A percentile compares a stretch with the other conserved stretches of the same genome.
Evolutionary conservation across 1,140 invertebrate genomes (phyloP).

Genomic region (Berghia stephanieae): DNA sequence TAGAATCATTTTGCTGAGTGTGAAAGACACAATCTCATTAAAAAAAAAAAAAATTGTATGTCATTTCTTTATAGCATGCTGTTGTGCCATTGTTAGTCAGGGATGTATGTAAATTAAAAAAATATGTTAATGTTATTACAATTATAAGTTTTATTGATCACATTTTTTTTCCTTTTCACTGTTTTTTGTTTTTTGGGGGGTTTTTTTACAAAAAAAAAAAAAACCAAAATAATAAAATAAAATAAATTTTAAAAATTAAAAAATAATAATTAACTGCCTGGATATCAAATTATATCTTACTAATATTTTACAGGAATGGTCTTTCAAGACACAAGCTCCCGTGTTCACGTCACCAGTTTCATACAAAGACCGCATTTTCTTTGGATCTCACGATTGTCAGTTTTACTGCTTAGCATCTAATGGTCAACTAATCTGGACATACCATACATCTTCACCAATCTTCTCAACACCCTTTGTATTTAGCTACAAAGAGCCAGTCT

Average conservation of each 20-base stretch:
- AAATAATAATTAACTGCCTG: too few relatives aligned
- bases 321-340: conserved; percentile 69
- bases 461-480: conserved; percentile 74
- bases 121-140: too few relatives aligned
- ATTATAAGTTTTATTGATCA: too few relatives aligned
- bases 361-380: conserved; percentile 63
- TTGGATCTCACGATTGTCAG: conserved; percentile 74
- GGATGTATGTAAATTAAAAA: too few relatives aligned
- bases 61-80: neutral
- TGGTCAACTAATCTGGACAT: conserved; percentile 63
- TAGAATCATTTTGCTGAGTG: too few relatives aligned
- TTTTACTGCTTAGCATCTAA: conserved; percentile 70
- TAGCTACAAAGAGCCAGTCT: too few relatives aligned
- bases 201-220: neutral
- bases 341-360: conserved; percentile 74
- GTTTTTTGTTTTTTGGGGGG: neutral
- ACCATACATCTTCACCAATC: conserved; percentile 67
- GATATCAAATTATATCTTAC: too few relatives aligned
- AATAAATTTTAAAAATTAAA: too few relatives aligned
- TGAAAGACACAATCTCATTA: too few relatives aligned
- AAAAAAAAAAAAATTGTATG: too few relatives aligned
- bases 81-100: neutral
- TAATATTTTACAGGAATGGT: conserved; percentile 71
- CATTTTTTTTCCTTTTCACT: neutral
- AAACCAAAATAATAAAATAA: too few relatives aligned